Base-by-base conservation (phyloP, 2,888 invertebrate genomes). In the Sinodicranocentrus sp. region DNA sequence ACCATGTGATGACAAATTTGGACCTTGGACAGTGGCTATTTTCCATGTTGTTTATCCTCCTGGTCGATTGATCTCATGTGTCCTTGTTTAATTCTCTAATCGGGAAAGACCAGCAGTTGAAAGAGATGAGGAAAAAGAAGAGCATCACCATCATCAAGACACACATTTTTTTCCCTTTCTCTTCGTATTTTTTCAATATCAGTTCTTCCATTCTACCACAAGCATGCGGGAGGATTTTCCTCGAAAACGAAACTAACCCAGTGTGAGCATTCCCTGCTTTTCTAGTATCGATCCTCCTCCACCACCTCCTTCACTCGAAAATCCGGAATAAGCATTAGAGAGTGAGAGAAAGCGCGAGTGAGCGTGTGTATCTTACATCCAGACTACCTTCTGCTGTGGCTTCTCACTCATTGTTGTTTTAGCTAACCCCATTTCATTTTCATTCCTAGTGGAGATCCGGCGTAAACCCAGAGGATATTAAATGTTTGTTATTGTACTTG, bases 351-450 rank as follows among this genome's bases (percentile, higher is more conserved):
- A n/a, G n/a, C n/a, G n/a, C n/a, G n/a, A n/a, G n/a, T n/a, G n/a
- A n/a, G n/a, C n/a, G n/a, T n/a, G n/a, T 33, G 33, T 33, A 33
- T 33, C 33, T 33, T 33, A 33, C 33, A 6, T 33, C 10, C 33
- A 10, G 33, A 6, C 33, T 33, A 3, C 33, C 10, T 33, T 33
- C 33, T 33, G 5, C 48, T 44, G n/a, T 67, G 44, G 13, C 2
- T 43, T 8, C 67, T 48, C 67, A 44, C 23, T 67, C 44, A 52
- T 76, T 76, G 75, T 65, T 76, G 54, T 63, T 76, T 65, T 52
- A 76, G 63, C 75, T 76, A 61, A 63, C 65, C 65, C 63, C 65
- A 76, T 76, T 76, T 76, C 65, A 63, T 52, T 65, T 63, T 44
- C 63, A 39, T 65, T 43, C 43, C 39, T 33, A 21, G 25, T 25